These are phyloP conservation scores for Pelobates cultripes DNA, from an alignment of 2,797 vertebrate species.

Conservation along the genomic window DNA sequence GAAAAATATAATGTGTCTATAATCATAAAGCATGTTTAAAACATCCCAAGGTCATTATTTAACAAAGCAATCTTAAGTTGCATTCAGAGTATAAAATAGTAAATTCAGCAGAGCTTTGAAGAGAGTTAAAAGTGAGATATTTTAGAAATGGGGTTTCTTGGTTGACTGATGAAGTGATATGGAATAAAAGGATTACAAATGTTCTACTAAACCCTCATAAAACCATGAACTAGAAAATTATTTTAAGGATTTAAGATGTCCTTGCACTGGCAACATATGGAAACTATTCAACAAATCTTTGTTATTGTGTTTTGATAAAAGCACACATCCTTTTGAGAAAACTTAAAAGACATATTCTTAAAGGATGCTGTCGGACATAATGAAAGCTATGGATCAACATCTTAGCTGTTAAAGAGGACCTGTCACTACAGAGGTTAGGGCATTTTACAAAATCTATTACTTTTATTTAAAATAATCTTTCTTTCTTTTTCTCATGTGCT, in stretches of 20 bases:
- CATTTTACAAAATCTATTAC: too few species aligned
- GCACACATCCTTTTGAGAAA: not conserved
- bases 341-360: too few species aligned
- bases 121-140: constrained; percentile 16
- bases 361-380: too few species aligned
- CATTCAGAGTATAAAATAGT: constrained; percentile 48
- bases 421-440: too few species aligned
- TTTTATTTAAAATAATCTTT: too few species aligned
- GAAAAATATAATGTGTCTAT: constrained; percentile 33
- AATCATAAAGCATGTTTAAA: constrained; percentile 39
- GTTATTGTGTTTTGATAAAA: constrained; percentile 17
- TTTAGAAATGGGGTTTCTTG: constrained; percentile 36
- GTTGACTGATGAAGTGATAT: constrained; percentile 45
- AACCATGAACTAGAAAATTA: constrained; percentile 51
- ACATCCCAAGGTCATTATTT: constrained; percentile 47
- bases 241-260: constrained; percentile 48
- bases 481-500: too few species aligned
- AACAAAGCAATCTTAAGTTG: constrained; percentile 44
- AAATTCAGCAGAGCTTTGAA: constrained; percentile 33
- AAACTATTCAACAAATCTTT: constrained; percentile 39
- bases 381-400: not conserved
- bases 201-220: constrained; percentile 48
- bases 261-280: constrained; percentile 43
- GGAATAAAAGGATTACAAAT: constrained; percentile 51
- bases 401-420: not conserved